These are phyloP conservation scores for Drosophila neocordata DNA, from an alignment of 1,140 invertebrate species.

Conservation along the genomic window DNA sequence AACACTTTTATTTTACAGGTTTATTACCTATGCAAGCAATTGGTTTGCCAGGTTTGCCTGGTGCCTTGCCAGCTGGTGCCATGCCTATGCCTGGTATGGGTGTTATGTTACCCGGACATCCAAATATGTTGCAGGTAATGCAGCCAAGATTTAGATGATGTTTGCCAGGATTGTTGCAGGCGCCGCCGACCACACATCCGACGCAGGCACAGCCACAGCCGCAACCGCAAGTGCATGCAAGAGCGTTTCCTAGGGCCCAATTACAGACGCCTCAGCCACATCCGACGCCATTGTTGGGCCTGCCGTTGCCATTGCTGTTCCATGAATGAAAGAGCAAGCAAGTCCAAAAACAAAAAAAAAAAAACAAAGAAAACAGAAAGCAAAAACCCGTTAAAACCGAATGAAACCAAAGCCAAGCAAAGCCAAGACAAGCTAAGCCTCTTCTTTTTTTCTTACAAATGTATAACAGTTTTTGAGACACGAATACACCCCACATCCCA, in stretches of 20 bases:
- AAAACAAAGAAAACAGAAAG: background rate
- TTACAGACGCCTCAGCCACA: conserved; percentile 24
- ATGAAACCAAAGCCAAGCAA: conserved; percentile 62
- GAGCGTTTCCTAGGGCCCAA: conserved; percentile 44
- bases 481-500: conserved; percentile 45
- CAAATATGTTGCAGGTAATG: conserved; percentile 88
- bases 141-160: conserved; percentile 91
- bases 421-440: conserved; percentile 9
- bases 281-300: conserved; percentile 46
- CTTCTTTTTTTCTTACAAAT: conserved; percentile 53
- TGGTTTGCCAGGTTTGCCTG: conserved; percentile 85
- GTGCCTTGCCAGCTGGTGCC: conserved; percentile 83
- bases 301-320: conserved; percentile 65
- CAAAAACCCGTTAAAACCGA: conserved; percentile 28
- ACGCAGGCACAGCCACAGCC: conserved; percentile 69
- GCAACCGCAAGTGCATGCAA: conserved; percentile 45
- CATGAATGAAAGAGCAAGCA: conserved; percentile 64
- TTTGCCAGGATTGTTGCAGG: conserved; percentile 68
- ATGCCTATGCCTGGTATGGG: conserved; percentile 86
- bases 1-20: conserved; percentile 31
- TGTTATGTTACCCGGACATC: conserved; percentile 87
- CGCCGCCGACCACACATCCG: conserved; percentile 53
- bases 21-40: conserved; percentile 80
- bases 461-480: conserved; percentile 77
- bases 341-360: conserved; percentile 36